phyloP scores from a whole-genome alignment of 2,797 vertebrate species.

The Echiichthys vipera region DNA sequence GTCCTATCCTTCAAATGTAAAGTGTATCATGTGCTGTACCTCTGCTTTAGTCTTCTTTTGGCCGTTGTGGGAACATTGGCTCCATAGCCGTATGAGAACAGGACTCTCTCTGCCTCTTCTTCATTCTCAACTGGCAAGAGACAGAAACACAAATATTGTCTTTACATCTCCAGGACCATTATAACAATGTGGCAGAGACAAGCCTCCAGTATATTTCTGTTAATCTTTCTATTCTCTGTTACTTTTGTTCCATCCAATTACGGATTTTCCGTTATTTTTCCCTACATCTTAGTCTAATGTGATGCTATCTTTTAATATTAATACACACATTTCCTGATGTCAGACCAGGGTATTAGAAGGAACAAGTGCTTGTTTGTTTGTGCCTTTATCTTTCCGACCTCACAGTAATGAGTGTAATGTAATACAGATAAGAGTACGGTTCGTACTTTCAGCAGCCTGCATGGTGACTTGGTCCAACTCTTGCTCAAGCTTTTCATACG shows the following conservation, averaged over 20 bases:
- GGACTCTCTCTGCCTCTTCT: constrained; percentile 94
- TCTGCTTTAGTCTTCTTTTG: constrained; percentile 94
- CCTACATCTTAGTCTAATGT: constrained; percentile 1
- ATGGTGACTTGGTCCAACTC: constrained; percentile 96
- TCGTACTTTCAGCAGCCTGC: constrained; percentile 96
- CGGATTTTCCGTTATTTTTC: background rate
- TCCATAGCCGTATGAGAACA: constrained; percentile 97
- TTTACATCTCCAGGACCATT: background rate
- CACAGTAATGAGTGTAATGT: constrained; percentile 9
- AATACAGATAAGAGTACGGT: background rate
- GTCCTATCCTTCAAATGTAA: background rate
- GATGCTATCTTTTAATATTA: background rate
- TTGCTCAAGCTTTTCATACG: constrained; percentile 94
- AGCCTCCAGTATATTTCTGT: background rate
- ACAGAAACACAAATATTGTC: constrained; percentile 34
- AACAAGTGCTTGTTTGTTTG: background rate
- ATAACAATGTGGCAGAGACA: background rate
- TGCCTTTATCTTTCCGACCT: constrained; percentile 15
- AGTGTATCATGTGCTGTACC: constrained; percentile 80
- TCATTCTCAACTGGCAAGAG: constrained; percentile 91
- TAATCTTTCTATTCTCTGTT: background rate
- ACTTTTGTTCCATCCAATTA: background rate
- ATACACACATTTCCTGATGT: background rate
- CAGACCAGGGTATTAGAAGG: background rate
- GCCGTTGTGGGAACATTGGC: constrained; percentile 98